phyloP scores from a whole-genome alignment of 1,140 invertebrate genomes.

The Cydia strobilella region DNA sequence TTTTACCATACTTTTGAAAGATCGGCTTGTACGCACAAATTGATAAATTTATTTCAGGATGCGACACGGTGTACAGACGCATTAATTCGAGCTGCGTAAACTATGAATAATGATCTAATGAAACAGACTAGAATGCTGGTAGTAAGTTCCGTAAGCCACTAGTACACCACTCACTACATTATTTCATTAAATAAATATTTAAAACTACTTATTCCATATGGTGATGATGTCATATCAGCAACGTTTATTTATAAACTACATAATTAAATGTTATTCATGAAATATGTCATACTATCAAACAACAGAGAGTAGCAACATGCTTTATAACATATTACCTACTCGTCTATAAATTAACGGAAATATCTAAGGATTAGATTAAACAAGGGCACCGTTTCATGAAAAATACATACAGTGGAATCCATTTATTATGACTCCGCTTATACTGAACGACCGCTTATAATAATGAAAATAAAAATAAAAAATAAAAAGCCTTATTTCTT shows the following conservation, averaged over 20 bases:
- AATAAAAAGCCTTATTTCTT: too few relatives aligned
- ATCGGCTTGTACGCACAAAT: neutral
- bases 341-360: neutral
- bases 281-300: constrained; percentile 8
- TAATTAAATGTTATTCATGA: neutral
- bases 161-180: constrained; percentile 27
- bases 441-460: too few relatives aligned
- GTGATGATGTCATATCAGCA: neutral
- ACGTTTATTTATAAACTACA: constrained; percentile 8
- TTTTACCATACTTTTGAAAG: neutral
- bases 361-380: neutral
- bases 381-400: neutral
- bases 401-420: neutral
- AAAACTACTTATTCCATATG: constrained; percentile 15
- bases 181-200: constrained; percentile 30
- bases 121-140: constrained; percentile 25
- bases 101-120: neutral
- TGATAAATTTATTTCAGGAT: neutral
- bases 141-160: constrained; percentile 23
- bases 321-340: neutral
- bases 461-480: too few relatives aligned
- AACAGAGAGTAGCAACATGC: constrained; percentile 1
- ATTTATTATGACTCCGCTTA: too few relatives aligned
- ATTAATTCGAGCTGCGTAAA: neutral
- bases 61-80: neutral